Base-by-base conservation (phyloP, 1,140 invertebrate species). In the Drosophila suzukii region DNA sequence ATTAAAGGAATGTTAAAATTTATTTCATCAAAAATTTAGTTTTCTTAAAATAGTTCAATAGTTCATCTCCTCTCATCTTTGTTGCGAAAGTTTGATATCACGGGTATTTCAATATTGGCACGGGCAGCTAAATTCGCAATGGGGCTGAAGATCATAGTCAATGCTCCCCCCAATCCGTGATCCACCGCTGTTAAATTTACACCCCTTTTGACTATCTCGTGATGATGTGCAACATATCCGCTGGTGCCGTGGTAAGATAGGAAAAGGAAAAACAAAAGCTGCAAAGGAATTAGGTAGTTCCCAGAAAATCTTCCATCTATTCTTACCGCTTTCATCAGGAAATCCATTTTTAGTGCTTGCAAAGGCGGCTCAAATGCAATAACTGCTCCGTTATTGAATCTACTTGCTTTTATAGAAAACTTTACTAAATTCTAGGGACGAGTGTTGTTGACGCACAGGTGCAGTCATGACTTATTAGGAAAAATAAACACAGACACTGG, bases 371-470 rank as follows among this genome's bases (percentile, higher is more conserved):
- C 2, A 24, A 63, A 27, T 34, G 27, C 36, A 65, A 50, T 67
- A 12, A 65, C 1, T 50, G n/a, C 8, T 32, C 12, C 11, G 6
- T 5, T 11, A 4, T 15, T 1, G 15, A 4, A 24, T 4, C 27
- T 32, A 0, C 0, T n/a, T 6, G 20, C 61, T 66, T 66, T 66
- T 66, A 66, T 66, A 61, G 61, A 30, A 30, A 10, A 20, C 6
- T 2, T 54, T 12, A 0, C 24, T 20, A 12, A 2, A 6, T 38
- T 39, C 12, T 62, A 38, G 6, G 34, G 4, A 49, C 27, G 13
- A 3, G 10, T 12, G 59, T n/a, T 38, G 27, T 63, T 3, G 13
- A 8, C 39, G 44, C 12, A 41, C 59, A 66, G 24, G 12, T 66
- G 62, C 62, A 41, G 0, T 24, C 1, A 20, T 20, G 0, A 20